These are phyloP conservation scores for Molossus alvarezi DNA, from an alignment of 2,797 vertebrate genomes.

Conservation along the genomic window DNA sequence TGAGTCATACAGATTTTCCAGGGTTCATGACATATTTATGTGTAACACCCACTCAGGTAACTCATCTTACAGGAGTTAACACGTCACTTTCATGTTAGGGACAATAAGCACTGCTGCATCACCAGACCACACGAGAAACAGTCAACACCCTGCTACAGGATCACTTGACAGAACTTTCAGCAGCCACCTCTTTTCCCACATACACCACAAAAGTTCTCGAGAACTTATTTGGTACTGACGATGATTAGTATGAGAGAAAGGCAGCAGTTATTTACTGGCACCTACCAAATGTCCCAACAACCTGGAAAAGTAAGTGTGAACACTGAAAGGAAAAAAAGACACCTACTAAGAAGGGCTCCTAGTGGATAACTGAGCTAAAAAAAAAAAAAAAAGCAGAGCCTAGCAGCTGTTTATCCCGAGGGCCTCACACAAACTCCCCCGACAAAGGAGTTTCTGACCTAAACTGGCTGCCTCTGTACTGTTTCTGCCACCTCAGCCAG, in stretches of 20 bases:
- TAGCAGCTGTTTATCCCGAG: not conserved
- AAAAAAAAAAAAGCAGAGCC: not conserved
- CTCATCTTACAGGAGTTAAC: not conserved
- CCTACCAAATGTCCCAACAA: not conserved
- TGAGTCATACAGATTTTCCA: not conserved
- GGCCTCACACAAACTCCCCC: too few relatives aligned
- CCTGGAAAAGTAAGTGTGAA: not conserved
- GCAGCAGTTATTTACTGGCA: not conserved
- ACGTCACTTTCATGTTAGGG: not conserved
- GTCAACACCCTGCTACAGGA: not conserved
- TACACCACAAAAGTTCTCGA: not conserved
- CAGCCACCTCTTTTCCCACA: not conserved
- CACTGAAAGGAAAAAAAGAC: not conserved
- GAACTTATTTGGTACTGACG: not conserved
- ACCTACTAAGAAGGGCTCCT: not conserved
- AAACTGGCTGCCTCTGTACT: not conserved
- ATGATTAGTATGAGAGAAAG: not conserved
- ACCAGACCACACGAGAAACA: accelerated
- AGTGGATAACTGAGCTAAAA: not conserved
- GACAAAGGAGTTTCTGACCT: too few relatives aligned
- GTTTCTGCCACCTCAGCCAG: not conserved
- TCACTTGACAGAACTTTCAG: too few relatives aligned
- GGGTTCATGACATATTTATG: not conserved
- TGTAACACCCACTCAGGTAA: too few relatives aligned
- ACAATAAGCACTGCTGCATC: not conserved